These are phyloP conservation scores for Dimorphilus gyrociliatus DNA, from an alignment of 2,888 invertebrate genomes.

Conservation along the genomic window DNA sequence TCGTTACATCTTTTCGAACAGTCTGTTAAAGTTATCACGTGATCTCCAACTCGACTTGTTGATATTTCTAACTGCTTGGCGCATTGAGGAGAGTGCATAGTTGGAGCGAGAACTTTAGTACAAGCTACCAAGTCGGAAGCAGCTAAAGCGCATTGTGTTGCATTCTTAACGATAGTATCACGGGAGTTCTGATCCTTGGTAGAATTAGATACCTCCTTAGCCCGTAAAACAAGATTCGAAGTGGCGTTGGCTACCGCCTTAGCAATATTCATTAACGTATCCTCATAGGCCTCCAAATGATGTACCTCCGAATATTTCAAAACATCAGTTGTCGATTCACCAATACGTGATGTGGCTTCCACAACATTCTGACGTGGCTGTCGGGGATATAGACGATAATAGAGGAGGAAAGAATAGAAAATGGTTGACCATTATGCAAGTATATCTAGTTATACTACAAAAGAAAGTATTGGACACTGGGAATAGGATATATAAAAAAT, in stretches of 20 bases:
- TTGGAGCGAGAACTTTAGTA: slow-evolving; percentile 57
- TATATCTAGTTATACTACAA: too few species aligned
- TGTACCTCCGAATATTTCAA: slow-evolving; percentile 53
- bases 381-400: slow-evolving; percentile 8
- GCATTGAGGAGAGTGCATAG: slow-evolving; percentile 44
- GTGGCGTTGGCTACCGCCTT: slow-evolving; percentile 97
- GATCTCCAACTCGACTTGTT: too few species aligned
- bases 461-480: too few species aligned
- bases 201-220: slow-evolving; percentile 78
- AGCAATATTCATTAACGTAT: slow-evolving; percentile 76
- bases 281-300: slow-evolving; percentile 52
- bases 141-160: slow-evolving; percentile 87
- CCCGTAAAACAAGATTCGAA: slow-evolving; percentile 81
- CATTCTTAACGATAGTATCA: too few species aligned
- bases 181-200: slow-evolving; percentile 64
- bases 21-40: too few species aligned
- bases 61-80: slow-evolving; percentile 79
- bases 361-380: slow-evolving; percentile 77
- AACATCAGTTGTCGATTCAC: slow-evolving; percentile 86
- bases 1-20: too few species aligned
- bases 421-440: too few species aligned
- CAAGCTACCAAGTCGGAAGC: slow-evolving; percentile 95
- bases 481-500: too few species aligned
- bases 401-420: too few species aligned
- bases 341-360: slow-evolving; percentile 73